Evolutionary conservation across 2,113 vertebrate species (phyloP).

Genomic region (Lethenteron reissneri): DNA sequence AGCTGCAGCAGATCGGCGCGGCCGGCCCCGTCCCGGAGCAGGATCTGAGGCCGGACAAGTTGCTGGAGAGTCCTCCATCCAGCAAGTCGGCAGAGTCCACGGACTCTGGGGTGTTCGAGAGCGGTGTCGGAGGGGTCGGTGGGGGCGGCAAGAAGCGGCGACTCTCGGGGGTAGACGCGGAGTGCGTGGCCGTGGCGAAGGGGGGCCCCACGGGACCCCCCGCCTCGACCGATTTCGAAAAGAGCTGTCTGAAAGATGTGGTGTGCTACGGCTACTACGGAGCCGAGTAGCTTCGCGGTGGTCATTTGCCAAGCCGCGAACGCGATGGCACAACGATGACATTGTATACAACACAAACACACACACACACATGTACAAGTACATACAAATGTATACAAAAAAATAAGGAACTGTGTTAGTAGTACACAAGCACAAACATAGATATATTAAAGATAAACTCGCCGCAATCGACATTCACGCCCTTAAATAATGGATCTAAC

Average conservation of each 20-base stretch:
- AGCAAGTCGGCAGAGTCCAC: not conserved
- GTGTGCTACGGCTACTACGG: slow-evolving; percentile 2
- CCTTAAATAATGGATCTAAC: no score
- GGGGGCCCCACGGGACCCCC: not conserved
- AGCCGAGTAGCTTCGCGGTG: not conserved
- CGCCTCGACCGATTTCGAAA: not conserved
- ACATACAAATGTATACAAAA: not conserved
- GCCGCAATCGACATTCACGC: no score
- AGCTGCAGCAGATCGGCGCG: slow-evolving; percentile 3
- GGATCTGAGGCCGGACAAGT: not conserved
- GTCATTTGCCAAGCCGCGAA: no score
- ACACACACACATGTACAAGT: not conserved
- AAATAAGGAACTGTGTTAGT: not conserved
- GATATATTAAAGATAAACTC: not conserved
- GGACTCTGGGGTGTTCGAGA: not conserved
- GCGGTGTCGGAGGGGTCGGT: no score
- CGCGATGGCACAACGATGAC: no score
- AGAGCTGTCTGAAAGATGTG: not conserved
- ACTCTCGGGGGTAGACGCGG: not conserved
- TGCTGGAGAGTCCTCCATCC: not conserved
- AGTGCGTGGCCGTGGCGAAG: not conserved
- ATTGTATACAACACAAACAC: not conserved
- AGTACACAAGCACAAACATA: not conserved
- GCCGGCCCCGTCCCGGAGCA: not conserved
- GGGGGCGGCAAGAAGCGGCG: not conserved